phyloP scores from a whole-genome alignment of 2,797 vertebrate genomes.

The Hypotaenidia philippensis region DNA sequence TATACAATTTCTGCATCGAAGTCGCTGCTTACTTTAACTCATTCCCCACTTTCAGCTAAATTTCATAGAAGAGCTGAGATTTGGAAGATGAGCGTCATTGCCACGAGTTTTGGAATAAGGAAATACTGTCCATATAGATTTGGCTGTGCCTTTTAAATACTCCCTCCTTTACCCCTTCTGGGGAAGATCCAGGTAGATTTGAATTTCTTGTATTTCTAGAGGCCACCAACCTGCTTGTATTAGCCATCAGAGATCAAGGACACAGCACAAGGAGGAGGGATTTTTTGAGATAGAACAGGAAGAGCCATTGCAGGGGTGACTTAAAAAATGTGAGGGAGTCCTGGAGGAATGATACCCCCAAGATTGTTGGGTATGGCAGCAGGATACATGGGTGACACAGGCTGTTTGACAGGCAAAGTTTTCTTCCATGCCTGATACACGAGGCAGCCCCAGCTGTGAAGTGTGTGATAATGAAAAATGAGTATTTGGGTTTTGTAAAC shows the following conservation, averaged over 20 bases:
- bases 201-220: not conserved
- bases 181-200: not conserved
- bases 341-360: not conserved
- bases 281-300: not conserved
- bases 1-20: not conserved
- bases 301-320: not conserved
- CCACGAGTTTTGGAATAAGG: not conserved
- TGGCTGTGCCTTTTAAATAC: not conserved
- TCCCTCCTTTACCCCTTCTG: not conserved
- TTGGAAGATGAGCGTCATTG: not conserved
- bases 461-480: not conserved
- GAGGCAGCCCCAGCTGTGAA: not conserved
- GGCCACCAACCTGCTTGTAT: not conserved
- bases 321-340: not conserved
- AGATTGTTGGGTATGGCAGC: not conserved
- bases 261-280: not conserved
- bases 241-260: not conserved
- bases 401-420: not conserved
- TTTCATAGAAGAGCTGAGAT: not conserved
- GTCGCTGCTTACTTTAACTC: not conserved
- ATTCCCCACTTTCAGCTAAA: not conserved
- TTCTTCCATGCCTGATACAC: not conserved
- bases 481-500: not conserved
- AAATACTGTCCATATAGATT: not conserved
- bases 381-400: accelerated